Evolutionary conservation across 2,888 invertebrate species (phyloP), one percentile per base, ranked within the genome.

Genomic region (Scaptomyza caliginosa): DNA sequence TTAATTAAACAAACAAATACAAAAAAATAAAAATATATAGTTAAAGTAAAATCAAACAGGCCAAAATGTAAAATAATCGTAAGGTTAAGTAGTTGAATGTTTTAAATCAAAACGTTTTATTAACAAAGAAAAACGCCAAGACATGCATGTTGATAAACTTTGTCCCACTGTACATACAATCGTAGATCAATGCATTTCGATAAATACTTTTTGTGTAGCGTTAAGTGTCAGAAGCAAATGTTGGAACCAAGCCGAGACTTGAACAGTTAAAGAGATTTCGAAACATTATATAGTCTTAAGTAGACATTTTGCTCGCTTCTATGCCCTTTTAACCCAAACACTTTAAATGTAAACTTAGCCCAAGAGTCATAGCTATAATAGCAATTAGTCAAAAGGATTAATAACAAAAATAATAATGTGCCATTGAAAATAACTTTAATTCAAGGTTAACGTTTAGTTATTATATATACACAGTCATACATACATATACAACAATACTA

Each of bases 91-190:
- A 82, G 81, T 84, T 78, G 73, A 82, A 86, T 84, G 73, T 82
- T 78, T 75, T 85, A 65, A 62, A 60, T 56, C 32, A 28, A 50
- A 62, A 21, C 52, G 63, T 56, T 67, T 67, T 67, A 50, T 67
- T 67, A 66, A 50, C 65, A 42, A 34, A 38, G 51, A 57, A 48
- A 50, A 39, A 43, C 42, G 54, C 40, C 51, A 59, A 71, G 51
- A 30, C 56, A 55, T 40, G 48, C 60, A 58, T 49, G 56, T 52
- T 60, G 56, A 58, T n/a, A 39, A 30, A 70, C 56, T 57, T 59
- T 70, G 77, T 86, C 75, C 81, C 86, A 80, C 84, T 86, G 85
- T 81, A 86, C 81, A 82, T 82, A 86, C 49, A n/a, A n/a, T 36
- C 57, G 50, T 57, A 60, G 70, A 64, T 48, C 56, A 82, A 75